Evolutionary conservation across 2,888 invertebrate species (phyloP), one percentile per base, ranked within the genome.

Genomic region (Gonocerus acuteangulatus): DNA sequence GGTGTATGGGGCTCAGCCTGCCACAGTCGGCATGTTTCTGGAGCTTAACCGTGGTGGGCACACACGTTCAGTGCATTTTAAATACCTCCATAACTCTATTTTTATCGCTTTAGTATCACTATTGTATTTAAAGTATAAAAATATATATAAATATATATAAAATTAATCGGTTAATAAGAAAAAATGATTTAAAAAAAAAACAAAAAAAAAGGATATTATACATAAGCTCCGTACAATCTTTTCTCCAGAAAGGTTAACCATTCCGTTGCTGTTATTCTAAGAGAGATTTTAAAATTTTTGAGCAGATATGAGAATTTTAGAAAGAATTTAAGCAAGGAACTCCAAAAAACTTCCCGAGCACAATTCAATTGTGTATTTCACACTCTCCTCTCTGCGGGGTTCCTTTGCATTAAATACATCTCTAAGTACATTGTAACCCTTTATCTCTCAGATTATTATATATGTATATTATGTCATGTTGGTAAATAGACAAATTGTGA

Each of bases 1-100:
- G 71, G 72, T 76, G 74, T 74, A 74, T 72, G 76, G 79, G 80
- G 80, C 80, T 80, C 79, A 79, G 76, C 77, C 76, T 73, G 72
- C 76, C 74, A 74, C 73, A 75, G 73, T 51, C 22, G 23, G 73
- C 69, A 68, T 73, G 69, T 71, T 70, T 73, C 78, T 79, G 78
- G 79, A 78, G 71, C 34, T 52, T 36, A 54, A 27, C 48, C 52
- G 66, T 66, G 64, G 60, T 48, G 48, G 62, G 62, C 68, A 66
- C 67, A 67, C 70, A 70, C 70, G 67, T 71, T 68, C 70, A 72
- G 72, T 71, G 72, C 72, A 72, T 73, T 69, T 64, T 67, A 57
- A 67, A 51, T 60, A 64, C 47, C 48, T 62, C 48, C 48, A 68
- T 64, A 34, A 60, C 61, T 68, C 62, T 67, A 63, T 69, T 69